A percentile compares a stretch with the other conserved stretches of the same genome.
These are phyloP conservation scores for Pollimyrus isidori DNA, from an alignment of 2,113 vertebrate genomes.

Conservation along the genomic window DNA sequence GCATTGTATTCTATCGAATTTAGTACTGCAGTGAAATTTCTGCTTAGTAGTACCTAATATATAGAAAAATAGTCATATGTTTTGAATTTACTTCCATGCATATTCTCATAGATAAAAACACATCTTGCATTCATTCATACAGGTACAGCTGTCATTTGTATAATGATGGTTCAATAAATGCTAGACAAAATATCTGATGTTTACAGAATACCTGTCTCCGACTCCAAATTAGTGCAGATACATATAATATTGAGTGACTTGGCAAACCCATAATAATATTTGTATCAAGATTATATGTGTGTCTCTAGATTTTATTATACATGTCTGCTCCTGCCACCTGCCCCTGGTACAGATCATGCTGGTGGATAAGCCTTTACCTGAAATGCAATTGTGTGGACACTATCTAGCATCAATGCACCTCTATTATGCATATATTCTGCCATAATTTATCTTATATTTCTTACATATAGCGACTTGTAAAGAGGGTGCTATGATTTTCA, in stretches of 20 bases:
- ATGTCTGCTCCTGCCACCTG: not conserved
- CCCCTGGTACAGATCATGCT: not conserved
- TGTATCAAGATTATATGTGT: not conserved
- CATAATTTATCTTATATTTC: not conserved
- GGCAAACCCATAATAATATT: not conserved
- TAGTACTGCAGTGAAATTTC: not conserved
- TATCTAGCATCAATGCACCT: not conserved
- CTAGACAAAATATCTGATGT: not conserved
- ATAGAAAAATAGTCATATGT: constrained; percentile 11
- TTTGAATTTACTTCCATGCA: not conserved
- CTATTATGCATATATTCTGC: not conserved
- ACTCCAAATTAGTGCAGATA: not conserved
- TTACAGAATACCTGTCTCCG: not conserved
- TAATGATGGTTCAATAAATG: not conserved
- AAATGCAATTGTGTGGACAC: not conserved
- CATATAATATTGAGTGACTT: constrained; percentile 6
- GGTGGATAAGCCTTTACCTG: not conserved
- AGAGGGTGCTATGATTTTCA: not conserved
- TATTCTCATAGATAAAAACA: constrained; percentile 14
- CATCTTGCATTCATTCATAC: not conserved
- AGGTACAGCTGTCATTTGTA: not conserved
- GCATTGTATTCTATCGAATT: not conserved
- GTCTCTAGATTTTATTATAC: not conserved
- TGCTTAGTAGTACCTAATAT: not conserved
- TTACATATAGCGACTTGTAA: not conserved